Percentiles rank a stretch among this genome's conserved stretches.
Evolutionary conservation across 1,140 invertebrate genomes (phyloP).

Genomic region (Cotesia glomerata): DNA sequence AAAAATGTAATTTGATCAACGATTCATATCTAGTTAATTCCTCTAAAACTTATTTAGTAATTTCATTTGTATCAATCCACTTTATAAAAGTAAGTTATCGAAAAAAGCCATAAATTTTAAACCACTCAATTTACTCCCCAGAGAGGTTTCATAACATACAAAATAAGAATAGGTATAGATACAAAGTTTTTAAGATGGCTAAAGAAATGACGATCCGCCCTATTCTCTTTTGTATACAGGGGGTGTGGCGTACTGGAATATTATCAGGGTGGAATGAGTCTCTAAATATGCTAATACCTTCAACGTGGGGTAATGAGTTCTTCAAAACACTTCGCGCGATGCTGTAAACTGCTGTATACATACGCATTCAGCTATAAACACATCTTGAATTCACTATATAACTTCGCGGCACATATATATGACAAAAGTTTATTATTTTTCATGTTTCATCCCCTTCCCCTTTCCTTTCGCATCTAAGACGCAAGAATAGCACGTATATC

Average conservation of each 20-base stretch:
- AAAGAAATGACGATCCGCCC: slow-evolving; percentile 11
- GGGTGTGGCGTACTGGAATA: slow-evolving; percentile 25
- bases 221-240: slow-evolving; percentile 3
- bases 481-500: too few relatives aligned
- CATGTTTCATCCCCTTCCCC: too few relatives aligned
- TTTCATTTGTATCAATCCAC: too few relatives aligned
- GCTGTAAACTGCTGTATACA: slow-evolving; percentile 51
- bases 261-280: slow-evolving; percentile 40
- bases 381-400: slow-evolving; percentile 41
- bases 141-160: background rate
- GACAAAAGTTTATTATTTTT: background rate
- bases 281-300: slow-evolving; percentile 63
- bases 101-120: background rate
- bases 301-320: slow-evolving; percentile 58
- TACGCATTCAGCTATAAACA: slow-evolving; percentile 62
- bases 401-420: slow-evolving; percentile 44
- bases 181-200: slow-evolving; percentile 4
- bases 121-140: background rate
- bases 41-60: too few relatives aligned
- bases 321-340: slow-evolving; percentile 47
- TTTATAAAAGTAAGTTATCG: background rate
- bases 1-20: too few relatives aligned
- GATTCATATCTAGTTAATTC: too few relatives aligned
- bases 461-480: too few relatives aligned
- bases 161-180: slow-evolving; percentile 3